Base-by-base conservation (phyloP, 1,140 invertebrate species). In the Drosophila ironensis region DNA sequence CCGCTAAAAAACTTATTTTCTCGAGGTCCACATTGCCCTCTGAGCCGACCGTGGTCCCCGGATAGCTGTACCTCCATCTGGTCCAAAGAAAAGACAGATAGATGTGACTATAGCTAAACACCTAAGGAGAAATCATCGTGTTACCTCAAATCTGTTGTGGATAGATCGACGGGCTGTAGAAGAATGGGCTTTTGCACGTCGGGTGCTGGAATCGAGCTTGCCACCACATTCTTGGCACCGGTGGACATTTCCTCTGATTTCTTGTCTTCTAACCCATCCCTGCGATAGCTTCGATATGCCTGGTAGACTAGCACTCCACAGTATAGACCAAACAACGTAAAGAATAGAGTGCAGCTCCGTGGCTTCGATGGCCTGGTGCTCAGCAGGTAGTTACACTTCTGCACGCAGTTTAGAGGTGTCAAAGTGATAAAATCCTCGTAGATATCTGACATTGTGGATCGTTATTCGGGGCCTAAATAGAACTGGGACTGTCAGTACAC, bases 371-470 rank as follows among this genome's bases (percentile, higher is more conserved):
- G 19, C 7, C 24, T 22, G 4, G 51, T 11, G 11, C 38, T 25
- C 11, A 70, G 38, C 0, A 70, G 16, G 1, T 27, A 27, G 8
- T 59, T 70, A 24, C 45, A 47, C 19, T 59, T 35, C 5, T 59
- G 30, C 2, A 59, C 64, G 33, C 66, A 70, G 7, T 42, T 59
- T 12, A 59, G 24, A 4, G 66, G 66, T 6, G 66, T 70, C n/a
- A 70, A 28, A 9, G 45, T 59, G 2, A 70, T 70, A 14, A 40
- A 70, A n/a, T 59, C 66, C 0, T 70, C 64, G 1, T 38, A 38
- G 24, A n/a, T 5, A 0, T 54, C 19, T 2, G 50, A 2, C 51
- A 57, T 71, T 25, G 8, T 33, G 16, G 14, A 25, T 25, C n/a
- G 8, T 14, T 28, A 12, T 2, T 35, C 24, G 16, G 0, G 20